Conservation (phyloP, 2,797 vertebrate genomes). For the Neosalanx taihuensis region DNA sequence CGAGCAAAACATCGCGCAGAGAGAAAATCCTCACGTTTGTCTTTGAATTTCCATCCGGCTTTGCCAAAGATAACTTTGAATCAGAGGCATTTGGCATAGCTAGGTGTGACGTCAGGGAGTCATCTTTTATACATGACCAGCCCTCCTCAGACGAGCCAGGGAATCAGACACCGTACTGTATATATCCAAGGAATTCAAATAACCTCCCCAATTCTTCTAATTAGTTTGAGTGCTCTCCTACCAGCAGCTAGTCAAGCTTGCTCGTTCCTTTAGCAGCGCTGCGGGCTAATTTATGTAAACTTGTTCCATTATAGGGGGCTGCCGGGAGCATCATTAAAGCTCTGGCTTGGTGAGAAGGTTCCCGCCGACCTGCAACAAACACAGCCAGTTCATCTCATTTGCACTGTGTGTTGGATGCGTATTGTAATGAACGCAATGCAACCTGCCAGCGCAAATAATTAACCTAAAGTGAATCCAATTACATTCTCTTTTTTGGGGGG, state of each 20-base stretch:
- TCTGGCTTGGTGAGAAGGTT: slow-evolving; percentile 62
- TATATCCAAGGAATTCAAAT: slow-evolving; percentile 48
- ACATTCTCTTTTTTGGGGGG: slow-evolving; percentile 62
- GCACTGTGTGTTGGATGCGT: slow-evolving; percentile 76
- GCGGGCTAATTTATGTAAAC: slow-evolving; percentile 80
- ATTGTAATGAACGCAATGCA: slow-evolving; percentile 80
- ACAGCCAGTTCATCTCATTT: slow-evolving; percentile 73
- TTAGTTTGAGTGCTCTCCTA: slow-evolving; percentile 67
- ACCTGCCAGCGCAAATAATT: slow-evolving; percentile 82
- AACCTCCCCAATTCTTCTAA: slow-evolving; percentile 64
- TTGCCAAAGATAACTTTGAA: slow-evolving; percentile 54
- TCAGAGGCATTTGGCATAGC: slow-evolving; percentile 44
- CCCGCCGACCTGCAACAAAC: slow-evolving; percentile 67
- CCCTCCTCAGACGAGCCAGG: slow-evolving; percentile 37
- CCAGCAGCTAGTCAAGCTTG: slow-evolving; percentile 62
- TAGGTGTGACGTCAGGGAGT: slow-evolving; percentile 39
- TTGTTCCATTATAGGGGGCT: slow-evolving; percentile 78
- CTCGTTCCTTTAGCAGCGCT: slow-evolving; percentile 65
- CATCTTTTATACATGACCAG: slow-evolving; percentile 54
- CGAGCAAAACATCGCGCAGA: slow-evolving; percentile 15
- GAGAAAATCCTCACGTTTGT: slow-evolving; percentile 58
- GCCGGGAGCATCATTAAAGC: slow-evolving; percentile 75
- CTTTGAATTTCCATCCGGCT: slow-evolving; percentile 55
- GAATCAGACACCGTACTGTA: slow-evolving; percentile 45
- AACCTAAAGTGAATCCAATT: slow-evolving; percentile 82